Evolutionary conservation across 1,140 invertebrate genomes (phyloP).

Genomic region (Drosophila seguyi): DNA sequence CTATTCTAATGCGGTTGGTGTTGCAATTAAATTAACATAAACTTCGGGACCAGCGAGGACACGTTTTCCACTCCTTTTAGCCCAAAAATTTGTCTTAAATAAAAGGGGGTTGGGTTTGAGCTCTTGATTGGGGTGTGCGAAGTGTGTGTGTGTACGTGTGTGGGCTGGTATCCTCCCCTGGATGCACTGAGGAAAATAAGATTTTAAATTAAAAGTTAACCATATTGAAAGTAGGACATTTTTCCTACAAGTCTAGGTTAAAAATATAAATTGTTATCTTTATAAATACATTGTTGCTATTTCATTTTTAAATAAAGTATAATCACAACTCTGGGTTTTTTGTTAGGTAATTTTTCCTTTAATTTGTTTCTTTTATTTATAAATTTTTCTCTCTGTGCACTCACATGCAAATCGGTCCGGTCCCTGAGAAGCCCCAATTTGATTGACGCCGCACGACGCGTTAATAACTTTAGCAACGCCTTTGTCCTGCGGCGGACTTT

Average conservation of each 20-base stretch:
- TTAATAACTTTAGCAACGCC: constrained; percentile 84
- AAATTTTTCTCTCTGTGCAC: constrained; percentile 5
- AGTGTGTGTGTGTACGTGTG: constrained; percentile 3
- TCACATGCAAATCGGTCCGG: constrained; percentile 66
- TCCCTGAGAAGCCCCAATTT: constrained; percentile 55
- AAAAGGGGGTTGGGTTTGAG: constrained; percentile 8
- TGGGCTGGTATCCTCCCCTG: constrained; percentile 11
- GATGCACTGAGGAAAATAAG: not conserved
- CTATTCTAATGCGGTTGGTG: constrained; percentile 78
- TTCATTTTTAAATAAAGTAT: too few species aligned
- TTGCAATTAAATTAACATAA: constrained; percentile 84
- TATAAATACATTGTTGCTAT: too few species aligned
- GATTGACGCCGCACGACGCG: constrained; percentile 81
- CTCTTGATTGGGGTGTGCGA: constrained; percentile 19
- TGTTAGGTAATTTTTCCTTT: not conserved
- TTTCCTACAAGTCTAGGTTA: too few species aligned
- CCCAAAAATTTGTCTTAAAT: constrained; percentile 51
- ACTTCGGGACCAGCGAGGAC: constrained; percentile 51
- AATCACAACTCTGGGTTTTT: not conserved
- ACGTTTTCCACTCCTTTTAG: constrained; percentile 71
- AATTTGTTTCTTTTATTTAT: fast-evolving
- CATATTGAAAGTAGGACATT: too few species aligned
- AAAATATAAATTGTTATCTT: too few species aligned
- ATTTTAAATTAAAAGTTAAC: not conserved
- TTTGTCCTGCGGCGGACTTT: constrained; percentile 74